Percentiles rank a stretch among this genome's conserved stretches.
These are phyloP conservation scores for Lophius americanus DNA, from an alignment of 2,797 vertebrate species.

Conservation along the genomic window DNA sequence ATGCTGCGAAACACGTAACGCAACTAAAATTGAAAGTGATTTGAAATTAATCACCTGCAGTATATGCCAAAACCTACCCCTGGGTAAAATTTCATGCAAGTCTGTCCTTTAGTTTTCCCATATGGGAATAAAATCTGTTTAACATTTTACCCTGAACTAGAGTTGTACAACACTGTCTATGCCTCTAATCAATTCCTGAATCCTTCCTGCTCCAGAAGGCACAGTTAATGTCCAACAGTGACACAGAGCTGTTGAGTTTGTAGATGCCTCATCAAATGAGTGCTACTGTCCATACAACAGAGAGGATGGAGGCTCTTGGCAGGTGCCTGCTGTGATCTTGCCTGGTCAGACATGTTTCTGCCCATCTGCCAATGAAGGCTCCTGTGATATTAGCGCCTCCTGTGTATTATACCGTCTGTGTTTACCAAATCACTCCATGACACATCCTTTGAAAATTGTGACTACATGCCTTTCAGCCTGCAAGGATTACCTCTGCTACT, in stretches of 20 bases:
- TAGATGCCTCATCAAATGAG: conserved; percentile 51
- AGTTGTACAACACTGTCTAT: no score
- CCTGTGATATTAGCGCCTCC: conserved; percentile 43
- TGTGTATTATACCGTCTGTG: conserved; percentile 29
- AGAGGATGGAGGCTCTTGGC: conserved; percentile 41
- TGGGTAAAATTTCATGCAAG: no score
- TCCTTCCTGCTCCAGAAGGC: no score
- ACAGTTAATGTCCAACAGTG: conserved; percentile 22
- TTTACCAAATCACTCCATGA: conserved; percentile 43
- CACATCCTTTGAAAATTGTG: conserved; percentile 49
- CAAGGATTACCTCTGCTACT: conserved; percentile 48
- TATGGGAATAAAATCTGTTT: no score
- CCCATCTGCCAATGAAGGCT: conserved; percentile 44
- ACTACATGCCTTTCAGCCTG: conserved; percentile 46
- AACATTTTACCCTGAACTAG: no score
- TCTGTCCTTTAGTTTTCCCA: no score
- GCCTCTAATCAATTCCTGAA: no score
- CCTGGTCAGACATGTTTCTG: conserved; percentile 44
- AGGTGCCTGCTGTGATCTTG: conserved; percentile 51
- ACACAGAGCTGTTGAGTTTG: conserved; percentile 35
- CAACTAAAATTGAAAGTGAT: no score
- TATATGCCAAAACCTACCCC: no score
- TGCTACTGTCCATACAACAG: conserved; percentile 43
- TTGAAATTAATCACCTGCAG: no score
- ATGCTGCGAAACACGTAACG: no score